Base-by-base conservation (phyloP, 2,888 invertebrate species). In the Microchrysa polita region DNA sequence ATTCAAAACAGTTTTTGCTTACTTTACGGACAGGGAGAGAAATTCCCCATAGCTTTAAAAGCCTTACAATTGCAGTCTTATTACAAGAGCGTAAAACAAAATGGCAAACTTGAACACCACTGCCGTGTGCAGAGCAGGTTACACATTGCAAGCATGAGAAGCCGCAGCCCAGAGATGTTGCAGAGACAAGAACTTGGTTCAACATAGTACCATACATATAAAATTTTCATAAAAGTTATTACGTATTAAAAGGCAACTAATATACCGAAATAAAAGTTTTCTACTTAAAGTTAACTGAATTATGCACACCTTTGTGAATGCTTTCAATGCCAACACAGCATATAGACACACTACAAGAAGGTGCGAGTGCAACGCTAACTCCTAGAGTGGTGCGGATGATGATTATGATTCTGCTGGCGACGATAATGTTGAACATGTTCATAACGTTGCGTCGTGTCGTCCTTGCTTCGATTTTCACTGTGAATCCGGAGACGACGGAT, bases 221-320 rank as follows among this genome's bases (percentile, higher is more conserved):
- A 69, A 69, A 34, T 69, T 69, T 69, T 40, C 69, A 69, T 57
- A 27, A 69, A 55, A 69, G 34, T 57, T 57, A 69, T 69, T 55
- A 57, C 55, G 69, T 55, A 69, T 69, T 57, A 69, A 69, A 69
- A 16, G 42, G 57, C 69, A 69, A 69, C 69, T 69, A 69, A 69
- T 69, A 69, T 20, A 69, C 57, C 57, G 69, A 69, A 69, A 69
- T 69, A 69, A 69, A 69, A 57, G 69, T 69, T 69, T 55, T 57
- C 69, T 69, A 57, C 57, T 69, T 69, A 69, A 57, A 52, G 55
- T 40, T 69, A 57, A 69, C 69, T 69, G 57, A 69, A 69, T 69
- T 69, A 69, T 69, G 69, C 69, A 69, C 57, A 57, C 44, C 57
- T 69, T 63, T 63, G 61, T 63, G 61, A 63, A 63, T 40, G 23